phyloP scores from a whole-genome alignment of 2,113 vertebrate species.

The Actenoides hombroni region DNA sequence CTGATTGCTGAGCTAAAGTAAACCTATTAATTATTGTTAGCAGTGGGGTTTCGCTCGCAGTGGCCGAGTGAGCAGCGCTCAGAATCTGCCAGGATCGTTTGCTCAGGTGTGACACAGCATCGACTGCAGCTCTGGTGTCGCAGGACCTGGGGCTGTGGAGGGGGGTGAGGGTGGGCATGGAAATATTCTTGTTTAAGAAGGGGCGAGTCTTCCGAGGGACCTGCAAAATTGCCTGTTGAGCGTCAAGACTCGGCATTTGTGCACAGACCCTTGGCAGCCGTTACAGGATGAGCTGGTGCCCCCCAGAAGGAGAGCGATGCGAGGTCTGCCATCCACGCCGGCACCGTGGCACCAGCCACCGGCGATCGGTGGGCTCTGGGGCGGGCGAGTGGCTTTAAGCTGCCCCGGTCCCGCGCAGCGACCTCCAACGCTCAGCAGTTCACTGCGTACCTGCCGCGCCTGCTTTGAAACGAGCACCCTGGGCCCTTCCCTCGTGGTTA shows the following conservation, averaged over 20 bases:
- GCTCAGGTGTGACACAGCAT: neutral
- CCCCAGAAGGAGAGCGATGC: neutral
- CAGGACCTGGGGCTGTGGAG: neutral
- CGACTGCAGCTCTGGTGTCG: neutral
- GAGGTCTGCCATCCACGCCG: neutral
- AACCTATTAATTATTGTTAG: conserved; percentile 16
- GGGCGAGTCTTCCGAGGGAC: neutral
- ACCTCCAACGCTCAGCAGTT: accelerated
- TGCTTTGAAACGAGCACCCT: accelerated
- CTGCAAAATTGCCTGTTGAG: neutral
- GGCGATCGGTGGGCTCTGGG: neutral
- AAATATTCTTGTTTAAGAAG: neutral
- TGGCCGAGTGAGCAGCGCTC: neutral
- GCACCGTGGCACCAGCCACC: accelerated
- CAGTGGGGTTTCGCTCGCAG: neutral
- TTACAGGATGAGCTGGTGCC: neutral
- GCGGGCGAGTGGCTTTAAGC: neutral
- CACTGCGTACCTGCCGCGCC: neutral
- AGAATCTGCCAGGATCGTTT: neutral
- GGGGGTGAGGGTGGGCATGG: neutral
- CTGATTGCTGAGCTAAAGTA: neutral
- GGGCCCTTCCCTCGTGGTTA: accelerated
- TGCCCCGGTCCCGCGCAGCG: accelerated
- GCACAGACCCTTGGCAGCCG: neutral
- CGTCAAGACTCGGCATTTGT: neutral